Evolutionary conservation across 2,888 invertebrate species (phyloP), one percentile per base, ranked within the genome.

Genomic region (Athrips mouffetella): DNA sequence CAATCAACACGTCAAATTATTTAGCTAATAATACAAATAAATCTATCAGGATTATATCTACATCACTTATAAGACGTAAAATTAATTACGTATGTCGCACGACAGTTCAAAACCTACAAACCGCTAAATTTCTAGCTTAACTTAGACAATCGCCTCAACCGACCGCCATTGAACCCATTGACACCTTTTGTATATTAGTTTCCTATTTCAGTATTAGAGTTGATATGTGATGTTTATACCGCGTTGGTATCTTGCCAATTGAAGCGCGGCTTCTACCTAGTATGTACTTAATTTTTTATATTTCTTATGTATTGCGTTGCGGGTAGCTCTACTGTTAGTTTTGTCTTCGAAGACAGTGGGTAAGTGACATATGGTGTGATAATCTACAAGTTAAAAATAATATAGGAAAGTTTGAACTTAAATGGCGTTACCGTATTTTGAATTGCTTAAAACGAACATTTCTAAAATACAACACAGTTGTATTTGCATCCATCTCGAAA

Each of bases 141-240:
- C 10, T 37, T 20, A 5, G 11, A 37, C 21, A 48, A 18, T 33
- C 20, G 40, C 44, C 20, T 20, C 21, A 31, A 27, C 35, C 44
- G 29, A 13, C 50, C 62, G 55, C 64, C 60, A 54, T 59, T 70
- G 65, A 67, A 70, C 69, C 69, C 62, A 65, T 68, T 69, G 69
- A 73, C 80, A 81, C 81, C 78, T 79, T 81, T 78, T 85, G 84
- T 86, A 85, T 70, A 84, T 81, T 86, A 83, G 80, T 70, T 77
- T 70, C 76, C 69, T 75, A 73, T 72, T 62, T 78, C 85, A 86
- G 85, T 85, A 87, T 86, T 85, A 85, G 78, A 71, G 74, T 82
- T 81, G 78, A 79, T 70, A 73, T 80, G 80, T 83, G 80, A 83
- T 77, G 75, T 76, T 61, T 64, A 59, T 54, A 65, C 65, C 67